Evolutionary conservation across 2,797 vertebrate species (phyloP).

Genomic region (Sebastes taczanowskii): DNA sequence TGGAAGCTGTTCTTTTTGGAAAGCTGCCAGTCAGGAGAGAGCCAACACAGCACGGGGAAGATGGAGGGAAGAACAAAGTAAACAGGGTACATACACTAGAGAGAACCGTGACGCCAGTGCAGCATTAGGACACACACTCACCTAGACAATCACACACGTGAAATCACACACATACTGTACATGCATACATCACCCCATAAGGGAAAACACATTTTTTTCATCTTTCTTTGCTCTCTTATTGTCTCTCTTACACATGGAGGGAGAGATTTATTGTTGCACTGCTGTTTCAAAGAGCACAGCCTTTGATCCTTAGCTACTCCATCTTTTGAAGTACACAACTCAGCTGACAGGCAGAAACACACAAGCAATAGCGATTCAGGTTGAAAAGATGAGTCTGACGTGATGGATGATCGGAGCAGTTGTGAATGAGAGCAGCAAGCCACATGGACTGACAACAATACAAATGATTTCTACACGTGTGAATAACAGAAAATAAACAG

Average conservation of each 20-base stretch:
- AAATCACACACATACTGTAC: neutral
- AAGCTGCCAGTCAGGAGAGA: slow-evolving; percentile 51
- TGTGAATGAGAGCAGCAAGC: slow-evolving; percentile 23
- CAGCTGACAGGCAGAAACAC: slow-evolving; percentile 29
- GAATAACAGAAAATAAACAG: slow-evolving; percentile 46
- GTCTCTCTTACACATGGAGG: slow-evolving; percentile 14
- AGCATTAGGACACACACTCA: slow-evolving; percentile 37
- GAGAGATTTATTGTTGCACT: slow-evolving; percentile 10
- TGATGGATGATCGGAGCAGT: slow-evolving; percentile 26
- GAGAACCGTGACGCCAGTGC: slow-evolving; percentile 35
- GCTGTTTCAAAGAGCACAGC: slow-evolving; percentile 27
- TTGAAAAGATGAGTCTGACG: slow-evolving; percentile 17
- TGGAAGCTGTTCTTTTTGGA: slow-evolving; percentile 68
- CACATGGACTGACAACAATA: slow-evolving; percentile 11
- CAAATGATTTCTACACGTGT: slow-evolving; percentile 27
- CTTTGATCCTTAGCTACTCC: slow-evolving; percentile 45
- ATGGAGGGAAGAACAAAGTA: slow-evolving; percentile 68
- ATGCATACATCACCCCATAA: neutral
- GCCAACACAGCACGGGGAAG: slow-evolving; percentile 56
- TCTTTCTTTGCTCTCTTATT: neutral
- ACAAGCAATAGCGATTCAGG: slow-evolving; percentile 8
- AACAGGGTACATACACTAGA: slow-evolving; percentile 58
- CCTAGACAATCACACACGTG: neutral
- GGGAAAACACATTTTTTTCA: slow-evolving; percentile 11
- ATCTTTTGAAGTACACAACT: slow-evolving; percentile 42